Base-by-base conservation (phyloP, 1,140 invertebrate genomes). In the Drosophila tropicalis region DNA sequence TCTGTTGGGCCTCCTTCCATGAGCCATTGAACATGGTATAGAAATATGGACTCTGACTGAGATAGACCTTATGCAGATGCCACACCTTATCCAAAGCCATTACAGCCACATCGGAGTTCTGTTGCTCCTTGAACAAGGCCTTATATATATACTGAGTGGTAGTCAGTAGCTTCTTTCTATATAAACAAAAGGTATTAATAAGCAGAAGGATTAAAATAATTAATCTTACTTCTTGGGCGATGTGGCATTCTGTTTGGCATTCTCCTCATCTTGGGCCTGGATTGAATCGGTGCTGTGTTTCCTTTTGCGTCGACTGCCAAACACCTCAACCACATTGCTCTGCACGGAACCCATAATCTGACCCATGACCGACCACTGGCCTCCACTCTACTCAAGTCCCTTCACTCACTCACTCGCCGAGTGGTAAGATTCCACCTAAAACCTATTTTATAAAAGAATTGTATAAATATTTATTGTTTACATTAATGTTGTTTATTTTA, bases 11-110 rank as follows among this genome's bases (percentile, higher is more conserved):
- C 92, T 97, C 96, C 83, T 94, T 94, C 96, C 96, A 97, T 10
- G 95, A 94, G 5, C 96, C 96, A 84, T 94, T 96, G 92, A 97
- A 97, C 96, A 97, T 97, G 86, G 96, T 96, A 12, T 94, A 94
- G 92, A 97, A 97, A 90, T 97, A 97, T 3, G 95, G 95, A 83
- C 96, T 96, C 94, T 97, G 96, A 80, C 94, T 95, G 41, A 97
- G 93, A 90, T 97, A 96, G 19, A 97, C 94, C 93, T 96, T 96
- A 90, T 97, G 96, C 19, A 97, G 92, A 79, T 94, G 94, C 95
- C 96, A 97, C 76, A 95, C 94, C 91, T 94, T 94, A 36, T 94
- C 95, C 41, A 96, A 90, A 72, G 96, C 96, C 70, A 94, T 92
- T 15, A 97, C 95, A 62, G 94, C 95, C 69, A 97, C 93, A 92